Conservation (phyloP, 2,113 vertebrate genomes). For the Myxocyprinus asiaticus region DNA sequence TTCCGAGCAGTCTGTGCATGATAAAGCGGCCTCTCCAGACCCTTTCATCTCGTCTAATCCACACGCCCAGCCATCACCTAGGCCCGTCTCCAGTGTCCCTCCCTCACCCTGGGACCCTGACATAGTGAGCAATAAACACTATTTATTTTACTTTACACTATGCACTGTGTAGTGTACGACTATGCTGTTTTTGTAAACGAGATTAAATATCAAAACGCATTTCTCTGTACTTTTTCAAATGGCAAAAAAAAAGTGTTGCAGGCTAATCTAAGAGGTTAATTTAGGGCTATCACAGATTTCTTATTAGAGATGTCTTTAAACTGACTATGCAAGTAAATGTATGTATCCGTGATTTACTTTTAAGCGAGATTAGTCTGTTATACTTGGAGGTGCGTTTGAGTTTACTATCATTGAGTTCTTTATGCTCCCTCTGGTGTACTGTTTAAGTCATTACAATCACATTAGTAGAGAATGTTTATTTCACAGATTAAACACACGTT, state of each 20-base stretch:
- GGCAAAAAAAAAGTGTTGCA: too few species aligned
- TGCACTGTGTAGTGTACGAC: neutral
- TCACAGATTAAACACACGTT: too few species aligned
- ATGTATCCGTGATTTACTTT: neutral
- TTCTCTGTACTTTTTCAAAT: too few species aligned
- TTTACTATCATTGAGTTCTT: too few species aligned
- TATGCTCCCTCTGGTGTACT: too few species aligned
- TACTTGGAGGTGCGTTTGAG: too few species aligned
- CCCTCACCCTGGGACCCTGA: constrained; percentile 24
- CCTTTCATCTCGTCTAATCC: constrained; percentile 58
- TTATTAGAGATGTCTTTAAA: neutral
- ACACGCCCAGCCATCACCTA: constrained; percentile 50
- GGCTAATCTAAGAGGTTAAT: too few species aligned
- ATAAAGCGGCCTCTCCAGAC: constrained; percentile 52
- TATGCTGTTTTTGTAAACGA: too few species aligned
- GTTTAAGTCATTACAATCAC: too few species aligned
- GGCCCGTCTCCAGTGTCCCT: constrained; percentile 14
- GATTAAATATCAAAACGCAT: too few species aligned
- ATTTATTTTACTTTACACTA: neutral
- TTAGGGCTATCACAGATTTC: neutral
- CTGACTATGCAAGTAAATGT: neutral
- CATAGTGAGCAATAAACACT: constrained; percentile 25
- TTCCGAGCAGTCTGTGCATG: constrained; percentile 65
- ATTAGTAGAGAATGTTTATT: too few species aligned
- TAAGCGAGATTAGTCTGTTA: neutral